Base-by-base conservation (phyloP, 2,797 vertebrate species). In the Channallabes apus region DNA sequence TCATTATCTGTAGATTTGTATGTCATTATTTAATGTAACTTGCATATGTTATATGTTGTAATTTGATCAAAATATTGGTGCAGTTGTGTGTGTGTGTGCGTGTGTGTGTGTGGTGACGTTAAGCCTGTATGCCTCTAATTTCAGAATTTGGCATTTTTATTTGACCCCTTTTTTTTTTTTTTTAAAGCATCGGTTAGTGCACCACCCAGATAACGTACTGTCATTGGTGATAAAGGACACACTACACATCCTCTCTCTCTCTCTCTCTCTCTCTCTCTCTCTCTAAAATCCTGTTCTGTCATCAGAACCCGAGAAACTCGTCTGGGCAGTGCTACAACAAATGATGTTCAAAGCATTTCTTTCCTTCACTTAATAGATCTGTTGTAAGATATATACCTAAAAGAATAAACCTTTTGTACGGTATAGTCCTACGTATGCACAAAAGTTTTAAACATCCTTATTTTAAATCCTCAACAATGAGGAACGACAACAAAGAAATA, bases 311-410 rank as follows among this genome's bases (percentile, higher is more conserved):
- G 41, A 80, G 41, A 54, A 29, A 80, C 79, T 54, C 22, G 79
- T 80, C n/a, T 32, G 62, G 54, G 79, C 62, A 80, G 76, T 79
- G 12, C 27, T 67, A 14, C 64, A 17, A 51, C 62, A 51, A 15
- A 54, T 8, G 7, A 27, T 41, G 27, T 80, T 80, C 79, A 51
- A 3, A 29, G 15, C 41, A 67, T 80, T 46, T 54, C n/a, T 46
- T 64, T 51, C 15, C 7, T 27, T 41, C 1, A 3, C 6, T n/a
- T n/a, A 41, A n/a, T 4, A 7, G 78, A 51, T 1, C 3, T 27
- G 17, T 4, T 4, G 35, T 64, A 14, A 64, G 22, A 65, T 61
- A 80, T 15, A 62, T 9, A 46, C 15, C 2, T 46, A 29, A 8
- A 65, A 18, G 14, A 17, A 3, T 11, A 27, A 17, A 64, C 32